Conservation (phyloP, 1,140 invertebrate genomes). For the Parasteatoda tepidariorum region DNA sequence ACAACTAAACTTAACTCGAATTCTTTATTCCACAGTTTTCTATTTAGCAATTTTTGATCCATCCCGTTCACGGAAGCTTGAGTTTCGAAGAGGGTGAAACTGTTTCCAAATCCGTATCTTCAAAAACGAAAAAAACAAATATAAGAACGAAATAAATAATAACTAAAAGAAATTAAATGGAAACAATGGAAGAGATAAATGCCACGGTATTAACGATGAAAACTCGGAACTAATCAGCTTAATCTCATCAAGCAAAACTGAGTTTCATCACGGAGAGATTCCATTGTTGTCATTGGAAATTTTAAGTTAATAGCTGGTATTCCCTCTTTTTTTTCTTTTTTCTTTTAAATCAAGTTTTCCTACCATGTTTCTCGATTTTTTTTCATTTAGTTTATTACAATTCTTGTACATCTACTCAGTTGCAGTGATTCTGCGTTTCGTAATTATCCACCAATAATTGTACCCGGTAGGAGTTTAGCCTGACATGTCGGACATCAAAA, state of each 20-base stretch:
- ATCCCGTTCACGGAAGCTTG: neutral
- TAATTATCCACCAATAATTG: slow-evolving; percentile 50
- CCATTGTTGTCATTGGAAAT: neutral
- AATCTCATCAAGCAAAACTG: slow-evolving; percentile 22
- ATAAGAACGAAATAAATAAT: neutral
- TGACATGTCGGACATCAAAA: slow-evolving; percentile 18
- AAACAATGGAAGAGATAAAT: slow-evolving; percentile 35
- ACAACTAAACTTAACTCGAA: neutral
- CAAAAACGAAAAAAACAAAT: neutral
- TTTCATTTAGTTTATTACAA: neutral
- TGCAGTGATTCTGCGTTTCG: slow-evolving; percentile 27
- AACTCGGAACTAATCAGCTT: slow-evolving; percentile 32
- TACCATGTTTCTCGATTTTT: neutral
- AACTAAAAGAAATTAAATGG: neutral
- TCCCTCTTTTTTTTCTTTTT: neutral
- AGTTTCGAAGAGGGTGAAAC: neutral
- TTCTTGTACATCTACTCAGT: neutral
- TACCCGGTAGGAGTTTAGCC: slow-evolving; percentile 1
- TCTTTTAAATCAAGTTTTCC: neutral
- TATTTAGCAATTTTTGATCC: neutral
- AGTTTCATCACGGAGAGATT: neutral
- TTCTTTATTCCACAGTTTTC: neutral
- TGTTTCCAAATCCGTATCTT: neutral
- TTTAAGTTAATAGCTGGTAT: neutral
- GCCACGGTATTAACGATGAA: slow-evolving; percentile 3